phyloP scores from a whole-genome alignment of 2,113 vertebrate species.

The Dicerorhinus sumatrensis region DNA sequence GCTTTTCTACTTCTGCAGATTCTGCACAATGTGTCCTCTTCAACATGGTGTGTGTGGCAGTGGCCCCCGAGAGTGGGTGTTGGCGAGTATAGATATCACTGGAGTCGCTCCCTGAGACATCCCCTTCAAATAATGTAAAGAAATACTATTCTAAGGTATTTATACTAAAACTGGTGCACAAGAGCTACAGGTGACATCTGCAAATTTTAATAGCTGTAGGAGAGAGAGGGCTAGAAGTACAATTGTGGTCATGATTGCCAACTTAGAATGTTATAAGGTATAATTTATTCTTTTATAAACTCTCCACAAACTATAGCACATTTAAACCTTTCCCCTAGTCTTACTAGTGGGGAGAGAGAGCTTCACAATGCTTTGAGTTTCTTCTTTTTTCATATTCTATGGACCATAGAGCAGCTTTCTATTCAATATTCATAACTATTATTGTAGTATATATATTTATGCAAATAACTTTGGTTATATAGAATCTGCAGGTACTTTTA shows the following conservation, averaged over 20 bases:
- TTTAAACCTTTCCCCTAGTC: slow-evolving; percentile 65
- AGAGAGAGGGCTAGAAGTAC: slow-evolving; percentile 20
- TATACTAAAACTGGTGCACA: slow-evolving; percentile 18
- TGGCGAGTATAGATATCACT: not conserved
- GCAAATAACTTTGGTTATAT: not conserved
- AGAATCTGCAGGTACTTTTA: slow-evolving; percentile 4
- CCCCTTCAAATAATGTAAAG: not conserved
- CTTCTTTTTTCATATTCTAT: not conserved
- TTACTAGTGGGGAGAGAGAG: slow-evolving; percentile 62
- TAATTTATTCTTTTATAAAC: slow-evolving; percentile 58
- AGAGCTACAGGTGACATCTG: not conserved
- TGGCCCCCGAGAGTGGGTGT: too few relatives aligned
- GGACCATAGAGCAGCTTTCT: not conserved
- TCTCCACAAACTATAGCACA: not conserved
- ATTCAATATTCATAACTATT: not conserved
- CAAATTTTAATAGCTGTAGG: not conserved
- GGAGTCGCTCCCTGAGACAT: not conserved
- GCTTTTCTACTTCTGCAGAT: not conserved
- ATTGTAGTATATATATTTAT: not conserved
- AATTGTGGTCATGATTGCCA: not conserved
- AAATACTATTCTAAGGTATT: not conserved
- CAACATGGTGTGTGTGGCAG: accelerated
- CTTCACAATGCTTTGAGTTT: slow-evolving; percentile 67
- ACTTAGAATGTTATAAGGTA: not conserved
- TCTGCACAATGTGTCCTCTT: not conserved